These are phyloP conservation scores for Eilema caniola DNA, from an alignment of 2,888 invertebrate genomes.

Conservation along the genomic window DNA sequence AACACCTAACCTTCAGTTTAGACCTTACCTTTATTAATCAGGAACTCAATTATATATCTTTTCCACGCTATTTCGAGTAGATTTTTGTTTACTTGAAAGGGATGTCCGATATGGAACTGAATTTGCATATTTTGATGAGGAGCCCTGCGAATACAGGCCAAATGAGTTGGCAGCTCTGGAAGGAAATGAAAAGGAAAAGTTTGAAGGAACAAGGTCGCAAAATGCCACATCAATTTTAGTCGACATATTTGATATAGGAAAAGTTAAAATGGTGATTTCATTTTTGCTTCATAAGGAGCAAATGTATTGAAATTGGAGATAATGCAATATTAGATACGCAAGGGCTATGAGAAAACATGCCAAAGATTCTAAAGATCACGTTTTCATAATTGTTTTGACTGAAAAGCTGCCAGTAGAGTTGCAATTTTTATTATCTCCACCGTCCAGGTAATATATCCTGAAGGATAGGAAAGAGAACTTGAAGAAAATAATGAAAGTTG, in stretches of 20 bases:
- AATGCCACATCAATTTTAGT: constrained; percentile 26
- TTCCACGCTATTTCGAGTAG: constrained; percentile 45
- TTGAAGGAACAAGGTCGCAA: constrained; percentile 26
- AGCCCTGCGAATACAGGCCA: constrained; percentile 37
- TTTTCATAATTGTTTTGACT: background rate
- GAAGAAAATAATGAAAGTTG: too few relatives aligned
- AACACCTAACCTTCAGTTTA: constrained; percentile 54
- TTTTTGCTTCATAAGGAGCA: background rate
- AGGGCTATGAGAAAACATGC: background rate
- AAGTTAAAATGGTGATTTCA: background rate
- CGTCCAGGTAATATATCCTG: too few relatives aligned
- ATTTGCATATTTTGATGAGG: constrained; percentile 56
- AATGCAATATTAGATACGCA: background rate
- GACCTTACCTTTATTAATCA: constrained; percentile 68
- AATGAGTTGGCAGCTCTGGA: constrained; percentile 38
- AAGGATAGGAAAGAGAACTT: background rate
- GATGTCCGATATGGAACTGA: constrained; percentile 39
- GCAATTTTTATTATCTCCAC: background rate
- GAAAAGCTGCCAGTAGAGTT: background rate
- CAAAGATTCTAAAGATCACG: background rate
- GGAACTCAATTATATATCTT: constrained; percentile 64
- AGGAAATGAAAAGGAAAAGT: constrained; percentile 38
- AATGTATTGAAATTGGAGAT: background rate
- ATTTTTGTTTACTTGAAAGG: constrained; percentile 60
- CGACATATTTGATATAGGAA: constrained; percentile 17